A percentile compares a stretch with the other conserved stretches of the same genome.
Conservation (phyloP, 1,140 invertebrate genomes). For the Drosophila sucinea region DNA sequence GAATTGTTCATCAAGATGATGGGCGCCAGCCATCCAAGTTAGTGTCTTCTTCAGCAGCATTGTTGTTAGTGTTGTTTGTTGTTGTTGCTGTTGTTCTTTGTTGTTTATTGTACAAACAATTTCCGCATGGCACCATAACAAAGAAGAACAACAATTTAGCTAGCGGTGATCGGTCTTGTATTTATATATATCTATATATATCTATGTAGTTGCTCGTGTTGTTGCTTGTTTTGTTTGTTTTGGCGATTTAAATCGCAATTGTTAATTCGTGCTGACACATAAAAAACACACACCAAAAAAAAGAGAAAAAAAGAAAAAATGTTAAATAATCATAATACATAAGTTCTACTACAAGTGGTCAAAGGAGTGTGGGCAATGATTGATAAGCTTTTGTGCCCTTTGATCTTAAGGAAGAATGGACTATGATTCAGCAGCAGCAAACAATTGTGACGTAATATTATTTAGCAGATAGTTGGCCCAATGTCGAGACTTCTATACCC, state of each 20-base stretch:
- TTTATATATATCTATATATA: conserved; percentile 14
- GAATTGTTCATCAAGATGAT: conserved; percentile 64
- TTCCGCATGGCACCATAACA: conserved; percentile 68
- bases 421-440: conserved; percentile 59
- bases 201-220: conserved; percentile 39
- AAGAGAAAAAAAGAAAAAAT: conserved; percentile 18
- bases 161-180: conserved; percentile 18
- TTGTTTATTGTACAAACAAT: conserved; percentile 65
- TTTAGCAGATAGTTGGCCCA: not conserved
- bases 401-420: conserved; percentile 59
- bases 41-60: conserved; percentile 16
- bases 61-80: conserved; percentile 48
- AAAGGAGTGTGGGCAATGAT: conserved; percentile 67
- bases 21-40: conserved; percentile 27
- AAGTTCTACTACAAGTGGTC: conserved; percentile 52
- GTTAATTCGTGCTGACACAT: conserved; percentile 75
- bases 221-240: conserved; percentile 51
- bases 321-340: conserved; percentile 43
- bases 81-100: conserved; percentile 37
- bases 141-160: conserved; percentile 28
- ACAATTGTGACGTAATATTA: conserved; percentile 54
- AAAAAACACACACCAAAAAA: conserved; percentile 37
- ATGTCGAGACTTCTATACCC: not conserved
- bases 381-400: conserved; percentile 64
- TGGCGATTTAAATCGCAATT: conserved; percentile 62